A percentile compares a stretch with the other conserved stretches of the same genome.
These are phyloP conservation scores for Trissonchulus sp. DNA, from an alignment of 2,888 invertebrate species.

Conservation along the genomic window DNA sequence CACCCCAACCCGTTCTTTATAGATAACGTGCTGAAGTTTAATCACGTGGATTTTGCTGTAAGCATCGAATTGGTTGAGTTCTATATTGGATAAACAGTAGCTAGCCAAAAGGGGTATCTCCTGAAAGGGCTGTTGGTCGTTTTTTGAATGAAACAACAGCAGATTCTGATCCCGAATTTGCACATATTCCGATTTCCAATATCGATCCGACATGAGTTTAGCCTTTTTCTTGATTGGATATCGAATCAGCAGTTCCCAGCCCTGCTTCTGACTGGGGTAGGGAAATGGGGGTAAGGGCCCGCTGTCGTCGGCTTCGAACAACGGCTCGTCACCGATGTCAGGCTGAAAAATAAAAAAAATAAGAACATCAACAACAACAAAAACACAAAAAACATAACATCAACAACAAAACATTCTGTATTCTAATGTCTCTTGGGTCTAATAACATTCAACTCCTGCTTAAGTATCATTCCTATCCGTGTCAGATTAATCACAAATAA, in stretches of 20 bases:
- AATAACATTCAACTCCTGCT: too few relatives aligned
- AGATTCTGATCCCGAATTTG: constrained; percentile 74
- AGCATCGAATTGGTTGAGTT: constrained; percentile 87
- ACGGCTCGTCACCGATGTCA: constrained; percentile 56
- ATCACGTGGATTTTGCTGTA: constrained; percentile 98
- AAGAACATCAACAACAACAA: too few relatives aligned
- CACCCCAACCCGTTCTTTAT: constrained; percentile 93
- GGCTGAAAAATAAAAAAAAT: constrained; percentile 9
- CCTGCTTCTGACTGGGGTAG: constrained; percentile 70
- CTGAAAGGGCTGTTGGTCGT: constrained; percentile 85
- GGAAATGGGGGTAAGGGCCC: constrained; percentile 86
- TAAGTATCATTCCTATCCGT: too few relatives aligned
- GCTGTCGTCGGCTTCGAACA: constrained; percentile 87
- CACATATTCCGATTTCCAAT: constrained; percentile 95
- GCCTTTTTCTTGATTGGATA: constrained; percentile 80
- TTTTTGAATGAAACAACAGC: constrained; percentile 72
- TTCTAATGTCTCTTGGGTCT: constrained; percentile 80
- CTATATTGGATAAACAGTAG: constrained; percentile 52
- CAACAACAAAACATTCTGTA: too few relatives aligned
- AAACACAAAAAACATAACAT: too few relatives aligned
- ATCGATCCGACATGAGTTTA: constrained; percentile 57
- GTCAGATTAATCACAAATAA: too few relatives aligned
- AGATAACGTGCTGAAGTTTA: constrained; percentile 92
- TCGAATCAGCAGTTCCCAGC: constrained; percentile 92
- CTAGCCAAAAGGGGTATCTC: constrained; percentile 71